Evolutionary conservation across 2,797 vertebrate species (phyloP), one percentile per base, ranked within the genome.

Genomic region (Pantherophis alleghaniensis): DNA sequence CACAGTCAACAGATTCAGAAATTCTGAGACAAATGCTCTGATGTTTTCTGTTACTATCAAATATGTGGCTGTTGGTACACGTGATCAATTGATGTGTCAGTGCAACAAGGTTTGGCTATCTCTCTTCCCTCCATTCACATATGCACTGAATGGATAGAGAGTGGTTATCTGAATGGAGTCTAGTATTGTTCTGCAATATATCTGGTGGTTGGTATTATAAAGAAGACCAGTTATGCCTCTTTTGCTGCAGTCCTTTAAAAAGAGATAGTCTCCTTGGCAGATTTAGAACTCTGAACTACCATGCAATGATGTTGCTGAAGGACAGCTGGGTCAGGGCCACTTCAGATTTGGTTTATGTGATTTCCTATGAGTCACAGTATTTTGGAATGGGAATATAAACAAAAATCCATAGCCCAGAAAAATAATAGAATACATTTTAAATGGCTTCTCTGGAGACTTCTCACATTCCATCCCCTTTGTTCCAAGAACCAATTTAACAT

Each of bases 381-480:
- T 74, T 89, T 37, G 83, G 60, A 91, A 69, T 53, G 20, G 42
- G 79, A 87, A 87, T 55, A 87, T 55, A 94, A 90, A 86, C 20
- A 90, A 66, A 94, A 74, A 89, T 93, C 94, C 66, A 63, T 69
- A 55, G 66, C 66, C 92, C 20, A 74, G 47, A 28, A 22, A 95
- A 94, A 42, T 57, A 59, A 20, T 61, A 83, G 93, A 95, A 92
- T 66, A 92, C n/a, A n/a, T 79, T 90, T 88, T 60, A 88, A 91
- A 89, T 90, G 42, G 22, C 5, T 94, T 94, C 26, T 87, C 47
- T 92, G 89, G 89, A 91, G 89, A 83, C 59, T 60, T 88, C 88
- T 94, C 66, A 87, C 61, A 91, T 95, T 92, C 61, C 2, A 51
- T 94, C 91, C 20, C 83, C 37, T 93, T 95, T 94, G 7, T 92